Conservation (phyloP, 2,113 vertebrate species). For the Sceloporus undulatus region DNA sequence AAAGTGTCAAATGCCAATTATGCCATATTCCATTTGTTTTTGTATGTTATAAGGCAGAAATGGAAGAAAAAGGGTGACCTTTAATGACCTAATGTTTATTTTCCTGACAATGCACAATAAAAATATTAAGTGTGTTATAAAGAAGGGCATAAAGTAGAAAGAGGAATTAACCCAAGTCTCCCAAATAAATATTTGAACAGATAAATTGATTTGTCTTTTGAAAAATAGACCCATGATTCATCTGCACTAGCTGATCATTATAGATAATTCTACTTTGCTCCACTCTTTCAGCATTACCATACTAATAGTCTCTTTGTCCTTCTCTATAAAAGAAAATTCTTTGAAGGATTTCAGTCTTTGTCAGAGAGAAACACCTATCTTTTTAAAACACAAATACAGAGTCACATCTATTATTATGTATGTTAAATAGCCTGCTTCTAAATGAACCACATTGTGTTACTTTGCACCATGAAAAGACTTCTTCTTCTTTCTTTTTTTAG, state of each 20-base stretch:
- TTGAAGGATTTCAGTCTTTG: conserved; percentile 74
- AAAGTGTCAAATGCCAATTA: conserved; percentile 69
- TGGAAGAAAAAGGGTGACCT: conserved; percentile 59
- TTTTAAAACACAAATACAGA: conserved; percentile 73
- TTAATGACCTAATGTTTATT: conserved; percentile 52
- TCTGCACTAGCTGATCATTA: conserved; percentile 67
- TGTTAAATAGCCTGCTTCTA: conserved; percentile 74
- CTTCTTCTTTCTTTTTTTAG: conserved; percentile 44
- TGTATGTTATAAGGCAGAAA: conserved; percentile 53
- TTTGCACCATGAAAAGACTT: conserved; percentile 73
- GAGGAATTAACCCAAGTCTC: conserved; percentile 42
- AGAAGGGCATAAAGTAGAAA: conserved; percentile 56
- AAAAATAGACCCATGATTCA: conserved; percentile 62
- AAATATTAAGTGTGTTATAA: conserved; percentile 26
- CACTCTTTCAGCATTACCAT: conserved; percentile 58
- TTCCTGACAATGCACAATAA: conserved; percentile 51
- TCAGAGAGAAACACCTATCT: conserved; percentile 70
- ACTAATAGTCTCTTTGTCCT: conserved; percentile 71
- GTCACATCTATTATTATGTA: conserved; percentile 71
- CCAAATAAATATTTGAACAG: conserved; percentile 58
- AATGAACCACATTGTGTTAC: conserved; percentile 71
- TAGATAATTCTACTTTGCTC: conserved; percentile 65
- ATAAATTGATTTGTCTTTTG: conserved; percentile 46
- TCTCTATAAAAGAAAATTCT: conserved; percentile 63
- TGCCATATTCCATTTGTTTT: conserved; percentile 54